Base-by-base conservation (phyloP, 2,113 vertebrate species). In the Dipodomys merriami region DNA sequence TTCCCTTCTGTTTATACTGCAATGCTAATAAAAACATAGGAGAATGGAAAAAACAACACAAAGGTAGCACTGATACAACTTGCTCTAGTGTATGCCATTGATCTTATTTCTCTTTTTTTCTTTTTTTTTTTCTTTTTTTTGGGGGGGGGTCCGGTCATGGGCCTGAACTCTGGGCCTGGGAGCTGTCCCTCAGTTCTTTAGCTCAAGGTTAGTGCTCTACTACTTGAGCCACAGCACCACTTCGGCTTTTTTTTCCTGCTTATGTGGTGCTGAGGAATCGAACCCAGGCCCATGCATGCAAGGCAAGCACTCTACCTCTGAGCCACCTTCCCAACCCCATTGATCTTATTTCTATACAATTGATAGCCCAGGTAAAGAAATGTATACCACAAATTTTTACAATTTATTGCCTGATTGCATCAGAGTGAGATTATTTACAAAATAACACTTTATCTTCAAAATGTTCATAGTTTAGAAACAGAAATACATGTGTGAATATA, bases 331-430 rank as follows among this genome's bases (percentile, higher is more conserved):
- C 39, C 39, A 39, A 5, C 39, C 39, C 18, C 27, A 44, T 76
- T 83, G 91, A 78, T 33, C 33, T 91, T 90, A 39, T 60, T 83
- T 83, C 62, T 69, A 49, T 74, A 44, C 0, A 91, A 25, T 83
- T 27, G 64, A 80, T 30, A 83, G 33, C 29, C 76, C 33, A 74
- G 16, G 12, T 23, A 94, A 73, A 73, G 5, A 89, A 29, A 68
- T 0, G 68, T 1, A 44, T 5, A 60, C 2, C 65, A 2, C 76
- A 19, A 93, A 60, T 7, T 86, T 33, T 8, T 86, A 86, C 77
- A 86, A 71, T 71, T 64, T 65, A 53, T 35, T 93, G 39, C 33
- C 49, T 91, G 27, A 57, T n/a, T 86, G 0, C 23, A 27, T 39
- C 44, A 88, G 23, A 30, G 2, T 81, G 5, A 0, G 60, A 3